Evolutionary conservation across 2,797 vertebrate genomes (phyloP).

Genomic region (Rhabdophis nuchalis): DNA sequence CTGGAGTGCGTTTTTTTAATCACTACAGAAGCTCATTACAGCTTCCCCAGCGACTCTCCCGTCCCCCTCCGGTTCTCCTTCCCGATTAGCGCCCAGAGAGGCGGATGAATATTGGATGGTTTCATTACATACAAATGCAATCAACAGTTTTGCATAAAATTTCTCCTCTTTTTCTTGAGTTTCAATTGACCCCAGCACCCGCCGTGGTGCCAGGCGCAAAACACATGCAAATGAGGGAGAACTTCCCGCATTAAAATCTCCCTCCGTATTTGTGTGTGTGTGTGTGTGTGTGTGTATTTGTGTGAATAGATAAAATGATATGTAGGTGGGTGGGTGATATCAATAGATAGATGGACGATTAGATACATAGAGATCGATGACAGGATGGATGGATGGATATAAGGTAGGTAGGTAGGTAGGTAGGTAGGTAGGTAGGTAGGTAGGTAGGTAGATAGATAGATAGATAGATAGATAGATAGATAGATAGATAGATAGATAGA

Average conservation of each 20-base stretch:
- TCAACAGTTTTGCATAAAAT: slow-evolving; percentile 87
- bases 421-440: no score
- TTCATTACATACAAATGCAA: slow-evolving; percentile 86
- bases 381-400: no score
- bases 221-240: slow-evolving; percentile 87
- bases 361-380: no score
- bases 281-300: neutral
- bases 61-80: slow-evolving; percentile 82
- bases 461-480: no score
- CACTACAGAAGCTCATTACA: slow-evolving; percentile 86
- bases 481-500: no score
- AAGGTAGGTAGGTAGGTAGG: neutral
- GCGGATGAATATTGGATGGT: slow-evolving; percentile 86
- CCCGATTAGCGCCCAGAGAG: slow-evolving; percentile 83
- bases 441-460: no score
- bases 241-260: slow-evolving; percentile 55
- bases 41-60: slow-evolving; percentile 81
- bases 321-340: neutral
- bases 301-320: neutral
- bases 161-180: slow-evolving; percentile 80
- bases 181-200: slow-evolving; percentile 83
- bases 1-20: slow-evolving; percentile 87
- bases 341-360: no score
- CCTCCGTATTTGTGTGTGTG: neutral
- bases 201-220: slow-evolving; percentile 77